Conservation (phyloP, 2,113 vertebrate species). For the Crotalus helleri region DNA sequence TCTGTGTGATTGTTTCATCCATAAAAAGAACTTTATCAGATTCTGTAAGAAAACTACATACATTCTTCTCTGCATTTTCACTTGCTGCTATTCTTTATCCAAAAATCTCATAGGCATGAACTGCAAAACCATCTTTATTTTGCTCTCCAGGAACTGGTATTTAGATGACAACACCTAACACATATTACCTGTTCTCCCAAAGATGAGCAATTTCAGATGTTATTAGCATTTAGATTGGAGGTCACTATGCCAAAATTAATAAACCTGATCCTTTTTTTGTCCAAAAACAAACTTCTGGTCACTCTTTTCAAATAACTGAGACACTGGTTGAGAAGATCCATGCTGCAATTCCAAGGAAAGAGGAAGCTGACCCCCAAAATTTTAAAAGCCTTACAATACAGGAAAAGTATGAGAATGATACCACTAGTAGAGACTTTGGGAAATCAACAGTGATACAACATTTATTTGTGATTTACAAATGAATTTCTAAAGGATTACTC, state of each 20-base stretch:
- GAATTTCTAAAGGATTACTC: neutral
- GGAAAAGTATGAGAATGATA: neutral
- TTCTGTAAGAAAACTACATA: neutral
- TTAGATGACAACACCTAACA: neutral
- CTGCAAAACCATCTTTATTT: neutral
- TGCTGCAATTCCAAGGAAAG: neutral
- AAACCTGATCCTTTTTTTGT: neutral
- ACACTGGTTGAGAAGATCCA: neutral
- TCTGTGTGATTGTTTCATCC: constrained; percentile 1
- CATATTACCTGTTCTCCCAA: neutral
- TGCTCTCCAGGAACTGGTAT: neutral
- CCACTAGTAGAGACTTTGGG: neutral
- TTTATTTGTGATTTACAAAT: neutral
- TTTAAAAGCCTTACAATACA: neutral
- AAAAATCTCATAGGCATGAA: too few relatives aligned
- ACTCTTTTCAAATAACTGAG: neutral
- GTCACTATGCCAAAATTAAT: neutral
- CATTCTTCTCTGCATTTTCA: too few relatives aligned
- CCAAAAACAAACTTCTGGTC: neutral
- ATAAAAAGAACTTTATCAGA: neutral
- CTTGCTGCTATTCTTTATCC: too few relatives aligned
- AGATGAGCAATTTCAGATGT: neutral
- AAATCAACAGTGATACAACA: neutral
- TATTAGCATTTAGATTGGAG: neutral
- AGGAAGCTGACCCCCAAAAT: neutral